These are phyloP conservation scores for Allophyes oxyacanthae DNA, from an alignment of 2,888 invertebrate genomes.

Conservation along the genomic window DNA sequence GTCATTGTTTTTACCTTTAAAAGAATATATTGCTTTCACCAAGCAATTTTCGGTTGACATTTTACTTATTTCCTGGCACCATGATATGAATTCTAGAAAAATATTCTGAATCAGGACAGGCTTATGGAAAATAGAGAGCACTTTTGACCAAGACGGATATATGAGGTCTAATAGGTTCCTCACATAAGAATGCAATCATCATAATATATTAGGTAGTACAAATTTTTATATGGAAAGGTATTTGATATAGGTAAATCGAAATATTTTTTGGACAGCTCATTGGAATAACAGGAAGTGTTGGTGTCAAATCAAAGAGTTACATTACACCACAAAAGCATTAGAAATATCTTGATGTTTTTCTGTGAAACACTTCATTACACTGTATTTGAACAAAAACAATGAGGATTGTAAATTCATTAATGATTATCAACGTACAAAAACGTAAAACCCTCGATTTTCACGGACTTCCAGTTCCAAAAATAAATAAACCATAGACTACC, in stretches of 20 bases:
- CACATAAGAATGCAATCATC: conserved; percentile 3
- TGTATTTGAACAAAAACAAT: conserved; percentile 8
- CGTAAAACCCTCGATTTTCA: conserved; percentile 60
- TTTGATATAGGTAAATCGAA: conserved; percentile 24
- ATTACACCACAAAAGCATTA: conserved; percentile 20
- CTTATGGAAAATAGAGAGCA: background rate
- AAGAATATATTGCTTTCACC: conserved; percentile 97
- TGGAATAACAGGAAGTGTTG: conserved; percentile 62
- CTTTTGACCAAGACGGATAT: conserved; percentile 1
- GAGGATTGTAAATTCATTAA: conserved; percentile 11
- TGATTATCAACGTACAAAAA: conserved; percentile 61
- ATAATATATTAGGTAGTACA: background rate
- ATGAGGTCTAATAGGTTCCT: conserved; percentile 1
- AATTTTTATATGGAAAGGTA: no score
- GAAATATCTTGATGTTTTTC: background rate
- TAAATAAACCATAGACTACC: conserved; percentile 64
- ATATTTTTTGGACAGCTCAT: conserved; percentile 51
- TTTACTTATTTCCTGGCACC: conserved; percentile 73
- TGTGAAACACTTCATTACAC: conserved; percentile 10
- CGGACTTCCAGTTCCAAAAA: conserved; percentile 72
- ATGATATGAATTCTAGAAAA: conserved; percentile 68
- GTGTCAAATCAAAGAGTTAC: conserved; percentile 40
- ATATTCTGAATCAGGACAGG: conserved; percentile 19
- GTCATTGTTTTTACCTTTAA: conserved; percentile 99
- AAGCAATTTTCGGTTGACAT: conserved; percentile 91